Evolutionary conservation across 1,140 invertebrate species (phyloP).

Genomic region (Leptonema lineaticorne): DNA sequence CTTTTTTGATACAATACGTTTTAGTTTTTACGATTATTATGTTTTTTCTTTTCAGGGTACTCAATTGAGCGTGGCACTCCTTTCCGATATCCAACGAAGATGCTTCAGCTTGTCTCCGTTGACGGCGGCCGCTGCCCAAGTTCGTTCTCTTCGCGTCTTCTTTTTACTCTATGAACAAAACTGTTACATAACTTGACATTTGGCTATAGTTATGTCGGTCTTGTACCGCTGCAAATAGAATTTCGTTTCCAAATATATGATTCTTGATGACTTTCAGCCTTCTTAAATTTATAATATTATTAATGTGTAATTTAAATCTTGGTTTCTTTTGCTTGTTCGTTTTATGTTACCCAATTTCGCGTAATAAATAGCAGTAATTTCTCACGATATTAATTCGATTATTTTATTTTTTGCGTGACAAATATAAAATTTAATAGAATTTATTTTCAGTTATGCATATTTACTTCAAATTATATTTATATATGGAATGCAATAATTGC

Average conservation of each 20-base stretch:
- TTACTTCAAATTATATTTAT: too few species aligned
- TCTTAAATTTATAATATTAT: too few species aligned
- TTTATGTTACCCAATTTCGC: too few species aligned
- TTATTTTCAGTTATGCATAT: too few species aligned
- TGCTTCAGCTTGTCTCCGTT: conserved; percentile 73
- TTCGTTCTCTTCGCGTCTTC: conserved; percentile 34
- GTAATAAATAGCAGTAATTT: too few species aligned
- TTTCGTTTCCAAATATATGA: conserved; percentile 3
- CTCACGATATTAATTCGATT: too few species aligned
- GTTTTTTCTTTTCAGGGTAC: conserved; percentile 49
- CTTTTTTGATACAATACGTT: background rate
- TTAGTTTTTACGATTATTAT: conserved; percentile 2
- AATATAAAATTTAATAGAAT: too few species aligned
- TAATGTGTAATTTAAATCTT: too few species aligned
- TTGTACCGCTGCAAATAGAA: background rate
- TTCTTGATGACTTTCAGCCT: too few species aligned
- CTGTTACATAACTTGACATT: conserved; percentile 35
- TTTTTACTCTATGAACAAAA: background rate
- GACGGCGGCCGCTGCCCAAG: conserved; percentile 69
- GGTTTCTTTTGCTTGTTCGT: too few species aligned
- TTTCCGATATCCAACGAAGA: conserved; percentile 66
- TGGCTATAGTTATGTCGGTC: background rate
- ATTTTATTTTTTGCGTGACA: too few species aligned
- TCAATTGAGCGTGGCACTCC: conserved; percentile 50
- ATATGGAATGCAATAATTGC: too few species aligned